phyloP scores from a whole-genome alignment of 1,140 invertebrate genomes.

The Melanaphis sacchari region DNA sequence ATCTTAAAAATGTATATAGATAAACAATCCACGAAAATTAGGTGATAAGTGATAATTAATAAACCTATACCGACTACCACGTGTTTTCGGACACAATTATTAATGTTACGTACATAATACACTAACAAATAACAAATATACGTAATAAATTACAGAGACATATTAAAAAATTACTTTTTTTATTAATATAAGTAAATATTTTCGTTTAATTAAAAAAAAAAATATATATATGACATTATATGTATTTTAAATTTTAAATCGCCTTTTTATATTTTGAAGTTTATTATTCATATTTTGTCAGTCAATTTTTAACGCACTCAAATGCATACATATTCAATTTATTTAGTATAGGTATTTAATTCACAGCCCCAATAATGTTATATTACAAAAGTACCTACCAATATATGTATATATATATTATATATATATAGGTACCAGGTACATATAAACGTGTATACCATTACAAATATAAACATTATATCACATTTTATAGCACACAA shows the following conservation, averaged over 20 bases:
- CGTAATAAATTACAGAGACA: neutral
- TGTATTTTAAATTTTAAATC: too few relatives aligned
- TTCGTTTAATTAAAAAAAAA: neutral
- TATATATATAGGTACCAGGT: neutral
- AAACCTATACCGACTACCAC: too few relatives aligned
- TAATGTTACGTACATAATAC: neutral
- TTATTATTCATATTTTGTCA: neutral
- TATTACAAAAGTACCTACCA: neutral
- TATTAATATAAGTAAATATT: neutral
- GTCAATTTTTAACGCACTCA: neutral
- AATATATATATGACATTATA: neutral
- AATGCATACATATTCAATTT: neutral
- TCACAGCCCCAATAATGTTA: neutral
- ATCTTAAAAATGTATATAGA: neutral
- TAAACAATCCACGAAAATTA: too few relatives aligned
- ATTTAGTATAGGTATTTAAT: neutral
- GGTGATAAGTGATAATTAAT: too few relatives aligned
- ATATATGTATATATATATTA: too few relatives aligned
- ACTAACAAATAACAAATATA: neutral
- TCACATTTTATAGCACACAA: neutral
- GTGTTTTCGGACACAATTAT: too few relatives aligned
- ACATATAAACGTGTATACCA: neutral
- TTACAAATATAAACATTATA: neutral
- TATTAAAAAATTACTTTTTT: neutral
- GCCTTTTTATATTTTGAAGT: neutral